Conservation (phyloP, 2,888 invertebrate genomes). For the Eupithecia subfuscata region DNA sequence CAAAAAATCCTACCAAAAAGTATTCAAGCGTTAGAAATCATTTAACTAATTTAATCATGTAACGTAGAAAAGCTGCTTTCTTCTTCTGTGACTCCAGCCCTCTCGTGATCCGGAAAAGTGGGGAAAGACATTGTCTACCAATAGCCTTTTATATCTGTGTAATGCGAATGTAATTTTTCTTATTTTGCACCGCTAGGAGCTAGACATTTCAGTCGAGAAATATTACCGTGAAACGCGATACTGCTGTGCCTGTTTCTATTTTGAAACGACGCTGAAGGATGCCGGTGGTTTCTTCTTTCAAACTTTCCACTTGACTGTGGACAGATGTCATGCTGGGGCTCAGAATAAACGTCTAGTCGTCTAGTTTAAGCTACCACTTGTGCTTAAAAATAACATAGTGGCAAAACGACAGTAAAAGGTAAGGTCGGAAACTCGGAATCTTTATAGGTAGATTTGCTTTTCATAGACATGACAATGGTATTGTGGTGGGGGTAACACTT, state of each 20-base stretch:
- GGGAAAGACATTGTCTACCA: slow-evolving; percentile 61
- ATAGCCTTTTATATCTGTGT: slow-evolving; percentile 67
- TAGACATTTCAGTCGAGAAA: slow-evolving; percentile 33
- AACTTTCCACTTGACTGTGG: slow-evolving; percentile 8
- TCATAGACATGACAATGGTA: no score
- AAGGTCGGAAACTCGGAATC: no score
- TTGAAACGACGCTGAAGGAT: slow-evolving; percentile 14
- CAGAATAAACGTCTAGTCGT: not conserved
- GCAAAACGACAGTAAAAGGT: not conserved
- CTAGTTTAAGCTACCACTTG: not conserved
- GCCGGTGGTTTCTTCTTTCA: slow-evolving; percentile 14
- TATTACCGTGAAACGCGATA: slow-evolving; percentile 30
- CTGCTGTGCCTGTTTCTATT: slow-evolving; percentile 21
- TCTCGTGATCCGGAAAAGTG: slow-evolving; percentile 63
- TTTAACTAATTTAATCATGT: no score
- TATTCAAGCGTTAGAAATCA: not conserved
- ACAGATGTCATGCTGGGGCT: not conserved
- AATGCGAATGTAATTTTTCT: slow-evolving; percentile 65
- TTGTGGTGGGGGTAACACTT: no score
- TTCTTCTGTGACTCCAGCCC: slow-evolving; percentile 28
- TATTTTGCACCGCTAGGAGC: slow-evolving; percentile 47
- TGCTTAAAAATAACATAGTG: not conserved
- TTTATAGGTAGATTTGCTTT: no score
- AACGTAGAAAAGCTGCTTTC: slow-evolving; percentile 1
- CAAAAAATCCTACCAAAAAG: not conserved